phyloP scores from a whole-genome alignment of 1,140 invertebrate genomes.

The Scaptomyza hsui region DNA sequence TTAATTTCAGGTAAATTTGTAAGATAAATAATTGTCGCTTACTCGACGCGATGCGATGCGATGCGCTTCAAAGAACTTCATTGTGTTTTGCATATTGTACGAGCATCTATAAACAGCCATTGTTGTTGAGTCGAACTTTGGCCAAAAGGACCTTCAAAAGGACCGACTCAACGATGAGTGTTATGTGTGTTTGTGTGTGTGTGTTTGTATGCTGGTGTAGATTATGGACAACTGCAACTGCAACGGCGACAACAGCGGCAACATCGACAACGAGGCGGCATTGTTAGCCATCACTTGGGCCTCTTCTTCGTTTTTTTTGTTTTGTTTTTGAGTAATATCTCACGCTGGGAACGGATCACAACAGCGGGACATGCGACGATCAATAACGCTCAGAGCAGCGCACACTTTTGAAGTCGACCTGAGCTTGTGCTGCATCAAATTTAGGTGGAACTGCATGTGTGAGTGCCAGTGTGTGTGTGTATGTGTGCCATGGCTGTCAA shows the following conservation, averaged over 20 bases:
- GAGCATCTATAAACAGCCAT: constrained; percentile 7
- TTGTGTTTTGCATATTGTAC: constrained; percentile 74
- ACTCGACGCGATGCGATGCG: constrained; percentile 71
- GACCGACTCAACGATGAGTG: constrained; percentile 38
- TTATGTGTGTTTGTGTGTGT: not conserved
- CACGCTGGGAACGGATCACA: constrained; percentile 74
- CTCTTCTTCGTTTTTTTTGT: not conserved
- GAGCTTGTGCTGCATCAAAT: constrained; percentile 52
- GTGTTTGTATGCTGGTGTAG: constrained; percentile 36
- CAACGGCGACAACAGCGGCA: constrained; percentile 10
- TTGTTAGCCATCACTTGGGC: constrained; percentile 49
- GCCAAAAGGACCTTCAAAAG: constrained; percentile 80
- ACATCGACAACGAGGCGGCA: constrained; percentile 61
- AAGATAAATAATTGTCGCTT: constrained; percentile 82
- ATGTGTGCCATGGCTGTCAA: constrained; percentile 45
- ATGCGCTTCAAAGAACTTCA: constrained; percentile 80
- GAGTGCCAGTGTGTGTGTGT: constrained; percentile 3
- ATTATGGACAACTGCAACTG: constrained; percentile 52
- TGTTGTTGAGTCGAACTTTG: constrained; percentile 70
- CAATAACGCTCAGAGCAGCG: constrained; percentile 62
- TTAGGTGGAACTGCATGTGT: constrained; percentile 47
- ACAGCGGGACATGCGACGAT: constrained; percentile 73
- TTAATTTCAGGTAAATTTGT: constrained; percentile 83
- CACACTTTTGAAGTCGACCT: constrained; percentile 44
- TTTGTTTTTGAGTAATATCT: constrained; percentile 8